phyloP scores from a whole-genome alignment of 2,888 invertebrate genomes.

The Microplitis manilae region DNA sequence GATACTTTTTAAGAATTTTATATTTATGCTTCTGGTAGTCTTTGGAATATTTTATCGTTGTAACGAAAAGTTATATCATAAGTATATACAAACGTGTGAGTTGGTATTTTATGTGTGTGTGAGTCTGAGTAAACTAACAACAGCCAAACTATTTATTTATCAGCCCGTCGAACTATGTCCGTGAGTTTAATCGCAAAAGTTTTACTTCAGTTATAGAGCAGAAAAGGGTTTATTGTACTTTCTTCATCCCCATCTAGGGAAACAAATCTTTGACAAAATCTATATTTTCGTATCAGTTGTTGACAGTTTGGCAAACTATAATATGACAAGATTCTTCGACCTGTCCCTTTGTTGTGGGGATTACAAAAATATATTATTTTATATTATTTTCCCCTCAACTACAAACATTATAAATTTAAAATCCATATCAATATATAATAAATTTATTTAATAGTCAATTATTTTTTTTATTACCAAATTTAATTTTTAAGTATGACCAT shows the following conservation, averaged over 20 bases:
- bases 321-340: neutral
- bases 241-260: conserved; percentile 20
- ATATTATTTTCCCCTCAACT: neutral
- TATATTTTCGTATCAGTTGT: neutral
- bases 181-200: conserved; percentile 50
- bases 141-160: conserved; percentile 46
- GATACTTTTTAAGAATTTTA: neutral
- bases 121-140: neutral
- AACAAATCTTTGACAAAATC: conserved; percentile 2
- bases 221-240: neutral
- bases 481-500: neutral
- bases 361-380: neutral
- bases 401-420: neutral
- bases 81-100: neutral
- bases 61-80: neutral
- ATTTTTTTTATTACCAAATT: neutral
- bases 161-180: conserved; percentile 44
- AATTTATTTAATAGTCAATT: neutral
- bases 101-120: neutral
- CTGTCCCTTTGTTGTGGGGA: neutral
- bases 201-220: conserved; percentile 35
- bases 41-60: neutral
- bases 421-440: neutral
- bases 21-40: no score
- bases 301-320: neutral